phyloP scores from a whole-genome alignment of 2,888 invertebrate genomes.

The Drosophila nr. perissopoda region DNA sequence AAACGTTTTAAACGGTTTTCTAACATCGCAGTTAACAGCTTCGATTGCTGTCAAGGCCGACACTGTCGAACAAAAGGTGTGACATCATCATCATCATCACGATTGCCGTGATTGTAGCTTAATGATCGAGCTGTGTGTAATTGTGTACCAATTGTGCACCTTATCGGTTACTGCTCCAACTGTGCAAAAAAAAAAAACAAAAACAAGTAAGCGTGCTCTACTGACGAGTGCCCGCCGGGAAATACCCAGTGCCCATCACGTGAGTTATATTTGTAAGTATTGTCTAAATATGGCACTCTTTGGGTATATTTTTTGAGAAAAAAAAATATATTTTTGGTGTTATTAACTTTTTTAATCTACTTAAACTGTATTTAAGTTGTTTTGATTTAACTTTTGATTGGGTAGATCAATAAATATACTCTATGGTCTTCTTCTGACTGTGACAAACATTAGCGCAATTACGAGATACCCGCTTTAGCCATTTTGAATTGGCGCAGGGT shows the following conservation, averaged over 20 bases:
- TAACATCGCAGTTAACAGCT: constrained; percentile 11
- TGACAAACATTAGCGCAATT: background rate
- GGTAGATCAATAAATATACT: background rate
- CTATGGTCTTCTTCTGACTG: too few relatives aligned
- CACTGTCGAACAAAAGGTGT: constrained; percentile 21
- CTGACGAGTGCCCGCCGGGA: background rate
- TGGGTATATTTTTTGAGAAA: background rate
- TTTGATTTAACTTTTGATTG: background rate
- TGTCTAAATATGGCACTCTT: background rate
- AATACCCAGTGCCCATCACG: background rate
- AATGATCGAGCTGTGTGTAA: background rate
- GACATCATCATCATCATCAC: constrained; percentile 4
- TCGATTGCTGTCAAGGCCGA: constrained; percentile 44
- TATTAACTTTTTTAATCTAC: background rate
- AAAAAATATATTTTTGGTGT: background rate
- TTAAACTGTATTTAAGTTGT: background rate
- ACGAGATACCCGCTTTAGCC: background rate
- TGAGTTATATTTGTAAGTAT: background rate
- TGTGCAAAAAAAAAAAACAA: constrained; percentile 12
- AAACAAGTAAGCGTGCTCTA: background rate
- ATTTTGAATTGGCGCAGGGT: background rate
- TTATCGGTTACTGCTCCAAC: constrained; percentile 52
- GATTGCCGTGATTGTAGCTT: constrained; percentile 22
- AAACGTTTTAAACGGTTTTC: constrained; percentile 3
- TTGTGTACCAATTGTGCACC: constrained; percentile 13